Evolutionary conservation across 2,113 vertebrate genomes (phyloP).

Genomic region (Tetrax tetrax): DNA sequence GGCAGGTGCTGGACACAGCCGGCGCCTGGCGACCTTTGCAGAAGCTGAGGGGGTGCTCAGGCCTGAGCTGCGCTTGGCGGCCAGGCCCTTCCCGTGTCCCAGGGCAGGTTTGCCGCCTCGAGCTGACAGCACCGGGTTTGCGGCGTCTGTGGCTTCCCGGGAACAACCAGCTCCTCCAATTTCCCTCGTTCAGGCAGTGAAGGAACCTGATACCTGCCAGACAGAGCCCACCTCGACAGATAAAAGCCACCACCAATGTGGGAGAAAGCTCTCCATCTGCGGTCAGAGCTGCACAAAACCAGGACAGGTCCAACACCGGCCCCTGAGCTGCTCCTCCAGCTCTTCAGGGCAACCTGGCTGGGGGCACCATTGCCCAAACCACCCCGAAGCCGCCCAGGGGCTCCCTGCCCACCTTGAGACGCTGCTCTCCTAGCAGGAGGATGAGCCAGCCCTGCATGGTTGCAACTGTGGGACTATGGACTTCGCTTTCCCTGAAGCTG

Average conservation of each 20-base stretch:
- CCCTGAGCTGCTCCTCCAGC: neutral
- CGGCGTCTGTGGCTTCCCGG: neutral
- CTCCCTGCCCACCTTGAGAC: rapidly evolving
- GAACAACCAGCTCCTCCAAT: neutral
- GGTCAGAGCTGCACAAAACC: neutral
- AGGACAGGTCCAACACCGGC: neutral
- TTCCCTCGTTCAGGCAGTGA: neutral
- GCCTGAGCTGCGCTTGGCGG: neutral
- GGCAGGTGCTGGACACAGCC: rapidly evolving
- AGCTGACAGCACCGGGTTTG: neutral
- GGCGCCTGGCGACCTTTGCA: neutral
- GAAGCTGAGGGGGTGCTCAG: neutral
- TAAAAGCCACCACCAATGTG: neutral
- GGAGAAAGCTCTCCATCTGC: neutral
- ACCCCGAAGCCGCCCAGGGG: neutral
- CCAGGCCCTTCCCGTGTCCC: neutral
- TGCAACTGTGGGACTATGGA: too few relatives aligned
- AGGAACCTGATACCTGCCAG: neutral
- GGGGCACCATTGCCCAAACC: neutral
- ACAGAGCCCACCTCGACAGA: neutral
- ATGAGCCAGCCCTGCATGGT: neutral
- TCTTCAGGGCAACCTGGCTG: neutral
- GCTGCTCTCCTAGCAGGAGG: neutral
- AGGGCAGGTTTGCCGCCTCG: neutral
- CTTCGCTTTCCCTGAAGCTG: neutral